Evolutionary conservation across 2,113 vertebrate genomes (phyloP).

Genomic region (Camelus bactrianus): DNA sequence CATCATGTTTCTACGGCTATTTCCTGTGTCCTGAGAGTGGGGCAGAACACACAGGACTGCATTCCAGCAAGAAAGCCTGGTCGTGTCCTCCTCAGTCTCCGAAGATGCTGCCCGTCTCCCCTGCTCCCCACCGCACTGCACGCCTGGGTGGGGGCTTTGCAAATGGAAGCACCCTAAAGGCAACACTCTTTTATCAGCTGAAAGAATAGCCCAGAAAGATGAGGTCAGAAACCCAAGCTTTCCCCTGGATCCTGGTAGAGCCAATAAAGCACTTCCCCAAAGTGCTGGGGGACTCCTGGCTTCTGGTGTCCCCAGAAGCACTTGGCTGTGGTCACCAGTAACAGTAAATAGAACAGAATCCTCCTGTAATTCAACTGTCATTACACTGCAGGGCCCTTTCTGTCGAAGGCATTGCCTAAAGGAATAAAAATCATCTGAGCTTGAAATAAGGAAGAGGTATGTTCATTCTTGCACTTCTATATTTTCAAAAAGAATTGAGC

Average conservation of each 20-base stretch:
- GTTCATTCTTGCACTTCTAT: background rate
- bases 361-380: background rate
- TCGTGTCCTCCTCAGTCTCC: background rate
- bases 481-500: background rate
- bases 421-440: background rate
- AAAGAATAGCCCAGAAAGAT: background rate
- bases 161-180: accelerated
- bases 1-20: background rate
- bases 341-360: background rate
- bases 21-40: background rate
- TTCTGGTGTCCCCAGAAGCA: background rate
- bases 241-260: background rate
- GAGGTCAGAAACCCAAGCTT: background rate
- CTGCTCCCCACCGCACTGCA: accelerated
- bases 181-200: background rate
- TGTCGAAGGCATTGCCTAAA: background rate
- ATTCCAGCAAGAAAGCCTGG: background rate
- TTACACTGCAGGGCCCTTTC: background rate
- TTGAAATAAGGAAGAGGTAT: background rate
- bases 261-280: background rate
- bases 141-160: background rate
- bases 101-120: accelerated
- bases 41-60: too few species aligned
- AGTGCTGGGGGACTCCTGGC: background rate
- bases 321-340: background rate